Evolutionary conservation across 2,113 vertebrate genomes (phyloP).

Genomic region (Hippocampus barbouri): DNA sequence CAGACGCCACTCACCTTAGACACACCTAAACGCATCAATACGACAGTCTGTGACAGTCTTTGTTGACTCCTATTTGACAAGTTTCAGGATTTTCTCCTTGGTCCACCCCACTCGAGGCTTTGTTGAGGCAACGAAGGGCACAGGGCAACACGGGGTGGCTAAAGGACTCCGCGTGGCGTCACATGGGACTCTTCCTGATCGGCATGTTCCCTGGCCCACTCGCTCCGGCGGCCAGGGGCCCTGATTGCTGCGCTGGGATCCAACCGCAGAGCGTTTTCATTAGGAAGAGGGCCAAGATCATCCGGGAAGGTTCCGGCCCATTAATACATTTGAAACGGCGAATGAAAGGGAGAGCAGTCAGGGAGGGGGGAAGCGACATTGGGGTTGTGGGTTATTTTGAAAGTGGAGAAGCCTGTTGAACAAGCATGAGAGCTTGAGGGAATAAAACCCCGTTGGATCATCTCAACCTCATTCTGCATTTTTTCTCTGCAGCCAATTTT

Average conservation of each 20-base stretch:
- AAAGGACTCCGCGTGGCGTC: slow-evolving; percentile 65
- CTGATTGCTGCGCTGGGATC: slow-evolving; percentile 73
- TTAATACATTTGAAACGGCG: slow-evolving; percentile 80
- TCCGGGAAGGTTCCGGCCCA: slow-evolving; percentile 78
- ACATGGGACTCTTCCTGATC: slow-evolving; percentile 66
- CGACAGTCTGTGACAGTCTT: background rate
- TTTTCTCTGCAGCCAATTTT: slow-evolving; percentile 74
- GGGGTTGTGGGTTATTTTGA: slow-evolving; percentile 71
- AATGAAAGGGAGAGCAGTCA: slow-evolving; percentile 62
- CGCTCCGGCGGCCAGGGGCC: slow-evolving; percentile 59
- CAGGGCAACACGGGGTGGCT: slow-evolving; percentile 62
- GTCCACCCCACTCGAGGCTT: slow-evolving; percentile 29
- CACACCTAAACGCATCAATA: too few relatives aligned
- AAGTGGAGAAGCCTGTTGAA: slow-evolving; percentile 74
- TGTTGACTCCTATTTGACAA: background rate
- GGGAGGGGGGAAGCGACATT: slow-evolving; percentile 30
- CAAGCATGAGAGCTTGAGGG: slow-evolving; percentile 66
- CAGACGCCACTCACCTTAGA: too few relatives aligned
- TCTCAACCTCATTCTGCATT: slow-evolving; percentile 58
- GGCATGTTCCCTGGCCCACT: slow-evolving; percentile 51
- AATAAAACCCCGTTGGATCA: slow-evolving; percentile 72
- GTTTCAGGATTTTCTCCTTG: slow-evolving; percentile 11
- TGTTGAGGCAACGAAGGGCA: slow-evolving; percentile 51
- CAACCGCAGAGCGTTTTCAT: slow-evolving; percentile 74
- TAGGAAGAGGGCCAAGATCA: slow-evolving; percentile 77